Evolutionary conservation across 1,140 invertebrate species (phyloP), one percentile per base, ranked within the genome.

Genomic region (Pantala flavescens): DNA sequence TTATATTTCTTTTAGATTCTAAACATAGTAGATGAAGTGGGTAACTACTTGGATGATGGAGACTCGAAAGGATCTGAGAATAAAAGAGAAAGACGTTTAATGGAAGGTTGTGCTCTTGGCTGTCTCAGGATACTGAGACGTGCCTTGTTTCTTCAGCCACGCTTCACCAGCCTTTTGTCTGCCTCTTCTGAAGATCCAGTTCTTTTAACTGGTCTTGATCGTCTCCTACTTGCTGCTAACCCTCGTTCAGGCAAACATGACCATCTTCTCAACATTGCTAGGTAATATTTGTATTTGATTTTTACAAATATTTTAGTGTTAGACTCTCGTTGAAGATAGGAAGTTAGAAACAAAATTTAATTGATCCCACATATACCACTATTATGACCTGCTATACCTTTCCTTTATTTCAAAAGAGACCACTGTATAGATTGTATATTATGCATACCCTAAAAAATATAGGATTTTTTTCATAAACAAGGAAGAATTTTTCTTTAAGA

Each of bases 191-290:
- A 85, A 63, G 83, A 85, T 28, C 85, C 86, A 2, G 84, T 91
- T 19, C 83, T 95, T 24, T 82, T 94, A 0, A 88, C 90, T 0
- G 89, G 90, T 7, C 81, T 97, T 5, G 93, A 91, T 72, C 91
- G 92, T 77, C 86, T 98, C 11, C 83, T 98, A 0, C 81, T 96
- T n/a, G 91, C 91, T 74, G 86, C 93, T 16, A 95, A 95, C 84
- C 88, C 90, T 14, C 84, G 90, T 14, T 90, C 86, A 7, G 88
- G 88, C 3, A 88, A 88, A 79, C 90, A 92, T 0, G 93, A 95
- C 81, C 89, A 94, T 79, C 87, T 94, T 77, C 84, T 93, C 14
- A 93, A 92, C 77, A 87, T 94, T 55, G 86, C 90, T 0, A 93
- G 92, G 83, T 93, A 88, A 77, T 81, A 77, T n/a, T n/a, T 63